Base-by-base conservation (phyloP, 2,888 invertebrate species). In the Hypselothyrea guttata region DNA sequence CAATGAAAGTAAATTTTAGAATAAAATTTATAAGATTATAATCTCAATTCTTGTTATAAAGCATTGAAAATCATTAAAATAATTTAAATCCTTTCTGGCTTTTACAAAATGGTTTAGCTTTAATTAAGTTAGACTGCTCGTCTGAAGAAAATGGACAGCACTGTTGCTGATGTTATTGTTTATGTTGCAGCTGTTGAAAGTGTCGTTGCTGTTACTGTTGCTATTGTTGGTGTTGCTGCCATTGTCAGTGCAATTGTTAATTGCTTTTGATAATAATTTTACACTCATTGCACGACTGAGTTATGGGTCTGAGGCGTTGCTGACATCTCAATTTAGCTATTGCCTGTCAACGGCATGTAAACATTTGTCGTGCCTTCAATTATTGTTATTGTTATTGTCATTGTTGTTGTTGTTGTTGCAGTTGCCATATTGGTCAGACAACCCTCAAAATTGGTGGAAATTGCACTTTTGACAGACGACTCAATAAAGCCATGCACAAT, bases 261-360 rank as follows among this genome's bases (percentile, higher is more conserved):
- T 82, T 84, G 82, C 45, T 61, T 72, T 64, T 78, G 85, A 85
- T 75, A 84, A 84, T 84, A 22, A 22, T 22, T 22, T 22, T 22
- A 22, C 22, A 22, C 22, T 22, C 22, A 22, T 22, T 22, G 22
- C 22, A 64, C 70, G 60, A 65, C 52, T 85, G 78, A 69, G 54
- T 79, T 71, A 79, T 84, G 59, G 44, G 47, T 22, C 58, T 53
- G 61, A 49, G 65, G 56, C 56, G 76, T 62, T 55, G 66, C 69
- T 70, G 79, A 77, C 78, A 84, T 66, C 59, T 75, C 73, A 84
- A 82, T 84, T 84, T 63, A 84, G 60, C 68, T 56, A 63, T 58
- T 59, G 53, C 46, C 54, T 63, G 55, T 44, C 47, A 51, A 46
- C 51, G 47, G 16, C 60, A 42, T 78, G 78, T 78, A 61, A 79